Base-by-base conservation (phyloP, 2,113 vertebrate species). In the Promerops cafer region DNA sequence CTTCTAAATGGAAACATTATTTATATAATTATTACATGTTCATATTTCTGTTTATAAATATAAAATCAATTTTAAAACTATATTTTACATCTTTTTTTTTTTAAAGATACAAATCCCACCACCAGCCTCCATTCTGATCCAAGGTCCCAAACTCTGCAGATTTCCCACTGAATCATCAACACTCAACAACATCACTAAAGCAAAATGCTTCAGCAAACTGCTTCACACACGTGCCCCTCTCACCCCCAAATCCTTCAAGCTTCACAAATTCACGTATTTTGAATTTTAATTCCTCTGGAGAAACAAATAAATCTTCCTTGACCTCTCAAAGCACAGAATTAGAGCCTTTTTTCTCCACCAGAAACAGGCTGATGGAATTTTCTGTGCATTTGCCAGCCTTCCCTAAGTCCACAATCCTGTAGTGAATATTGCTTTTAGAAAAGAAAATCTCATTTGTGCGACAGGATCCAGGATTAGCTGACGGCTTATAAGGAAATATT, bases 361-460 rank as follows among this genome's bases (percentile, higher is more conserved):
- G 8, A 59, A 88, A 61, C 0, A 11, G 15, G 11, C 13, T 59
- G 77, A 74, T 70, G 52, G 81, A 74, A 54, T 94, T 94, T 84
- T 64, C 80, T 52, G 69, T 40, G n/a, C 13, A 3, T 54, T 86
- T 87, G 33, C n/a, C 37, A 81, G 80, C 22, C 40, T 23, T 40
- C 53, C 65, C 50, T 45, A 60, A 40, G n/a, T 71, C 89, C 65
- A 56, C 56, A 63, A 37, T 27, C 65, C 65, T 10, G 30, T 1
- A 21, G 33, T 9, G 13, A 30, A 31, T 19, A 71, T 53, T 63
- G 89, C 72, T 89, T 68, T 89, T 30, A 64, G 77, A 30, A 53
- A 60, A 71, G 45, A 44, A 95, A 91, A 91, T 10, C 74, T 79
- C 56, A 61, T 92, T 92, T 92, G 37, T 91, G 69, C 68, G 56